These are phyloP conservation scores for Elephas maximus DNA, from an alignment of 2,113 vertebrate species.

Conservation along the genomic window DNA sequence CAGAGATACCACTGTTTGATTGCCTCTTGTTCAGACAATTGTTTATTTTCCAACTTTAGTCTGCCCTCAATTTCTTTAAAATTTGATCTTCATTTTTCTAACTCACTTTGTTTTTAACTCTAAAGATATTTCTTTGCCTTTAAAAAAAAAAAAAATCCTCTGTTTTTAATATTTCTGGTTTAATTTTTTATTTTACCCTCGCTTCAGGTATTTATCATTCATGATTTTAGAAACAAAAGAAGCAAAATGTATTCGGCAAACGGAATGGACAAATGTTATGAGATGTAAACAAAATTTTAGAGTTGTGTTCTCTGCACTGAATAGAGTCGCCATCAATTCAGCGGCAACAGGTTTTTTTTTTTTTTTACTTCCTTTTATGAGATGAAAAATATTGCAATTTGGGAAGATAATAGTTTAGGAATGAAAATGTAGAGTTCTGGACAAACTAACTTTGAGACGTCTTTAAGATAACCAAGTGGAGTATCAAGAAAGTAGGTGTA, in stretches of 20 bases:
- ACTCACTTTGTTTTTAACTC: neutral
- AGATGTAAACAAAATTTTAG: neutral
- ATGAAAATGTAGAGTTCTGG: neutral
- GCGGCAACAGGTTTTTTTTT: too few species aligned
- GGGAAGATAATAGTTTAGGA: neutral
- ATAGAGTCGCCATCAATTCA: too few species aligned
- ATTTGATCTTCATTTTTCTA: neutral
- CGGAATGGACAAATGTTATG: neutral
- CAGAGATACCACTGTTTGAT: neutral
- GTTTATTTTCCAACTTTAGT: neutral
- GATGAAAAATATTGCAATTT: constrained; percentile 14
- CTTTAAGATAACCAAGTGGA: neutral
- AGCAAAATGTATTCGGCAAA: neutral
- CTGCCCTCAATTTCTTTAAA: neutral
- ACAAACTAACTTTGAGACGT: neutral
- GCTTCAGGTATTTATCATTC: neutral
- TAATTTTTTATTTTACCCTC: neutral
- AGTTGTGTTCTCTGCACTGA: neutral
- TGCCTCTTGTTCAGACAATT: neutral
- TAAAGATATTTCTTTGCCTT: neutral
- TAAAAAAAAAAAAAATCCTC: neutral
- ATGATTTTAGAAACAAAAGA: neutral
- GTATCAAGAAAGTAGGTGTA: neutral
- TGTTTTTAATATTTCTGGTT: neutral
- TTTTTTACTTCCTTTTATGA: neutral